Base-by-base conservation (phyloP, 2,888 invertebrate species). In the Gasteruption jaculator region DNA sequence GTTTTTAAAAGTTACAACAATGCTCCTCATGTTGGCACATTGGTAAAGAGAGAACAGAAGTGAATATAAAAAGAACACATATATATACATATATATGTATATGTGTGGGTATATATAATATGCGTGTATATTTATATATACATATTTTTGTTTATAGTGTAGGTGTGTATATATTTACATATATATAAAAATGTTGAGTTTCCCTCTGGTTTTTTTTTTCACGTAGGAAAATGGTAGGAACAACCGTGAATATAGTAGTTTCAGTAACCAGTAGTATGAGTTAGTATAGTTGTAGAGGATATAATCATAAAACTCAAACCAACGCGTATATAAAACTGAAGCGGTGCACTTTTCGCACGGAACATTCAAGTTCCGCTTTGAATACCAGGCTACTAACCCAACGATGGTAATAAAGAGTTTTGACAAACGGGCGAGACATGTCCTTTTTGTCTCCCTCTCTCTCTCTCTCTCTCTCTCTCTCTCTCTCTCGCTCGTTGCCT, bases 381-480 rank as follows among this genome's bases (percentile, higher is more conserved):
- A 63, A 64, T 64, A 61, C 57, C 61, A 53, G 54, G 57, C 49
- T n/a, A n/a, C n/a, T n/a, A n/a, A n/a, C 43, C 49, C 45, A 50
- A 55, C 56, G 50, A 53, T 52, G 57, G 60, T 66, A 61, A 68
- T 68, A 64, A 68, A 66, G 63, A 63, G 58, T 63, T 68, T 66
- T 67, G 64, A 68, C 65, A 67, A 67, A 68, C 63, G 61, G 53
- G 49, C 50, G 46, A 49, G 48, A 49, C 56, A 48, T 45, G 53
- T 45, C 31, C 36, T n/a, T n/a, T n/a, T n/a, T 16, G 36, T 27
- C 36, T 39, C 30, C 19, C 35, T 32, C 43, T 18, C 11, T 22
- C 18, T 15, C 38, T 5, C 30, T 30, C 10, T 30, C 12, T 12
- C 4, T 30, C 10, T 8, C 16, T 18, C 10, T 4, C 30, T 27